phyloP scores from a whole-genome alignment of 2,888 invertebrate species.

The Disparrhopalites patrizii region DNA sequence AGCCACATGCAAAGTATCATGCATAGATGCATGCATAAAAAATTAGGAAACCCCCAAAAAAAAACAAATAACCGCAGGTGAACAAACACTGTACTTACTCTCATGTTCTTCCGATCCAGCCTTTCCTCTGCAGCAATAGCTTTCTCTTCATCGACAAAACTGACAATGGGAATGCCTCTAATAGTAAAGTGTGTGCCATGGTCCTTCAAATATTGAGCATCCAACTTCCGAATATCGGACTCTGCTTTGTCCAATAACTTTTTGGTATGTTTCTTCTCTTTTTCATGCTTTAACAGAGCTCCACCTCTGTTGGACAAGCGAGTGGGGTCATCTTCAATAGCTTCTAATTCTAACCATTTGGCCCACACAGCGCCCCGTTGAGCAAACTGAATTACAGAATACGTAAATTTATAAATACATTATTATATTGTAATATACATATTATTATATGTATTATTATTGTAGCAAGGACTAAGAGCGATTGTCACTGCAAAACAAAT shows the following conservation, averaged over 20 bases:
- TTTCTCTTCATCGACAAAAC: slow-evolving; percentile 18
- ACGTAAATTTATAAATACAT: too few species aligned
- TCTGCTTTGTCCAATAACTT: slow-evolving; percentile 22
- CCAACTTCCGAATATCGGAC: slow-evolving; percentile 16
- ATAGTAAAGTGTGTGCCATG: slow-evolving; percentile 6
- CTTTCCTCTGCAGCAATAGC: slow-evolving; percentile 4
- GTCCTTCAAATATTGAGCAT: slow-evolving; percentile 1
- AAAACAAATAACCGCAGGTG: background rate
- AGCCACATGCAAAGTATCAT: background rate
- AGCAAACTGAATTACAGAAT: background rate
- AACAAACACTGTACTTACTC: background rate
- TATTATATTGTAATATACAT: too few species aligned
- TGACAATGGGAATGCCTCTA: slow-evolving; percentile 1
- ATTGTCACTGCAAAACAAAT: too few species aligned
- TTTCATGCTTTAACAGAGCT: slow-evolving; percentile 22
- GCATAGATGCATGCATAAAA: background rate
- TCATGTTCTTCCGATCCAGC: background rate
- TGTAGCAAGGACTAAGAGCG: too few species aligned
- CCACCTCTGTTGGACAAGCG: slow-evolving; percentile 21
- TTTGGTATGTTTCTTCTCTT: slow-evolving; percentile 17
- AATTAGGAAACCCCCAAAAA: background rate
- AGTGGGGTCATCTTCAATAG: slow-evolving; percentile 22
- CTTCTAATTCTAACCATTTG: slow-evolving; percentile 20
- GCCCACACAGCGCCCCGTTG: slow-evolving; percentile 7
- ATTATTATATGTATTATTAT: too few species aligned